Percentiles rank a stretch among this genome's conserved stretches.
These are phyloP conservation scores for Eriocheir sinensis DNA, from an alignment of 1,140 invertebrate genomes.

Conservation along the genomic window DNA sequence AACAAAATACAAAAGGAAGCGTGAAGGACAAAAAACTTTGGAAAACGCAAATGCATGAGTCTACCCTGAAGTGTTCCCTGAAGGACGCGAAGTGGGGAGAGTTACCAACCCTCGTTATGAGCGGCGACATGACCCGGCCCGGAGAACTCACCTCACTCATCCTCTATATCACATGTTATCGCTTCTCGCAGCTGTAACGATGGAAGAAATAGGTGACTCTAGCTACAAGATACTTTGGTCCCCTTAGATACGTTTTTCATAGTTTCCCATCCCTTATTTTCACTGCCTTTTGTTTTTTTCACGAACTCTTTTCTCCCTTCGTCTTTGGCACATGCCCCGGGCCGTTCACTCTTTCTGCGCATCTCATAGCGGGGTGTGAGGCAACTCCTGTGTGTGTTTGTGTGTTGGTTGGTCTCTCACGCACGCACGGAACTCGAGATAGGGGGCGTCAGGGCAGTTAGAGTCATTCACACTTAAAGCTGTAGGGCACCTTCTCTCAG, in stretches of 20 bases:
- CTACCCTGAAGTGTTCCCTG: background rate
- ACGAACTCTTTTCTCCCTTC: too few relatives aligned
- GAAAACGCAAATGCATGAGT: background rate
- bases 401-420: background rate
- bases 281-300: background rate
- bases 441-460: background rate
- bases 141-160: too few relatives aligned
- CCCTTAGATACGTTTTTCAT: too few relatives aligned
- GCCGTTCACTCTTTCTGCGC: background rate
- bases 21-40: background rate
- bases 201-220: background rate
- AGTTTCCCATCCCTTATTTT: too few relatives aligned
- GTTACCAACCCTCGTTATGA: background rate
- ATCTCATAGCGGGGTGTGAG: background rate
- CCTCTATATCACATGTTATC: background rate
- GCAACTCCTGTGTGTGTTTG: background rate
- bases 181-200: background rate
- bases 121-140: background rate
- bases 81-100: background rate
- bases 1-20: background rate
- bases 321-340: background rate
- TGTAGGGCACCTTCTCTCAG: background rate
- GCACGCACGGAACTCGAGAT: background rate
- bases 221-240: background rate
- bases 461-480: constrained; percentile 67